Base-by-base conservation (phyloP, 2,888 invertebrate genomes). In the Philonicus albiceps region DNA sequence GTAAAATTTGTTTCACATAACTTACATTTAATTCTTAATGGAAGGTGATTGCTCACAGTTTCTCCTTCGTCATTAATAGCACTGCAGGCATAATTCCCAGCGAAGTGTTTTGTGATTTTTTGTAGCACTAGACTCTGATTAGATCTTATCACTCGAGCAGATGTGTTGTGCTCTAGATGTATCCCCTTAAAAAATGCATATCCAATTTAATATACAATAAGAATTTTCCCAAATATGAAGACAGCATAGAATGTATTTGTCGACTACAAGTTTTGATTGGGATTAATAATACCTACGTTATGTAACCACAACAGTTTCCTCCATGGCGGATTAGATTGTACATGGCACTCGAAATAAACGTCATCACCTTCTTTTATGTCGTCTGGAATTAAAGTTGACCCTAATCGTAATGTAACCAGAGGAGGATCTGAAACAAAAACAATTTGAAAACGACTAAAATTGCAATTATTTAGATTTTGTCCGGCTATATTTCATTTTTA, bases 291-390 rank as follows among this genome's bases (percentile, higher is more conserved):
- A 96, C 96, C 96, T 92, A 97, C 97, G 91, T 97, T 96, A 91
- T 97, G 97, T 89, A 96, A 93, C 97, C 97, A 97, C 89, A 96
- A 95, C 88, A 97, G 95, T 90, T 96, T 96, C 90, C 96, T 94
- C 93, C 96, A 96, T 88, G 95, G 95, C 53, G 97, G 97, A 93
- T 97, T 97, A 90, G 97, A 96, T 90, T 96, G 95, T 90, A 97
- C 96, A 93, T 97, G 96, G 93, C 97, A 97, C 93, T 97, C 97
- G 93, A 97, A 97, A 93, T 97, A 97, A 87, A 97, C 97, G 93
- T 97, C 97, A 91, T 97, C 97, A 84, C 97, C 97, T 93, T 97
- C 97, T 92, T 97, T 97, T 93, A 97, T 97, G 93, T 97, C 97
- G 89, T 96, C 95, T 87, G 96, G 95, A 90, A 96, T 96, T 89